Evolutionary conservation across 2,797 vertebrate genomes (phyloP), one percentile per base, ranked within the genome.

Genomic region (Haliaeetus albicilla): DNA sequence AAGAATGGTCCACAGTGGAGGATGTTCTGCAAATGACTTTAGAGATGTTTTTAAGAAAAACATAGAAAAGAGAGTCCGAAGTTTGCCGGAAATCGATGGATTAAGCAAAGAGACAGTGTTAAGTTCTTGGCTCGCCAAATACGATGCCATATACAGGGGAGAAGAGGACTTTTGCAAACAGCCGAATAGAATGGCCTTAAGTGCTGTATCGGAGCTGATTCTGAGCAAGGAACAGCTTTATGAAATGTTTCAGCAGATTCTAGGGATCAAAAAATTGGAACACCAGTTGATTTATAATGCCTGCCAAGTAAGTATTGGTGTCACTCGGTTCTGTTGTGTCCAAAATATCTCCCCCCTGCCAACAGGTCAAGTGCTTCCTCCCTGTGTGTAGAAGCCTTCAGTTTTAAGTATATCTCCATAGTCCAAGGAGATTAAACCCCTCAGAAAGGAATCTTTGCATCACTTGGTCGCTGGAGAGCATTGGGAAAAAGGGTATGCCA

Each of bases 231-330:
- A 99, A 78, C 99, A 99, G 94, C 98, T 99, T 84, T 99, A 99
- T 89, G 99, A 99, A 97, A 99, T 99, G 98, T 99, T 99, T 94
- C 99, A 99, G 87, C 99, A 99, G 97, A 99, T 99, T 93, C 97
- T 99, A 81, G 98, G 98, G 14, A 98, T 99, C 95, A 99, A 99
- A 96, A 99, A 99, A 84, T 97, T 99, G 87, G 99, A 99, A 63
- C 99, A 99, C 77, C 99, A 99, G 88, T 98, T 99, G 71, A 98
- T 99, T 76, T 99, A 99, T 96, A 99, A 99, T 94, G 98, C 98
- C 63, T 99, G 99, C 86, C 99, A 99, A 98, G 99, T 99, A 96
- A 98, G 98, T 95, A 96, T 87, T 94, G 71, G 13, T 87, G 31
- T 88, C 18, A 12, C n/a, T 94, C 0, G 0, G 4, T 96, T 95